Evolutionary conservation across 2,113 vertebrate genomes (phyloP).

Genomic region (Ranitomeya variabilis): DNA sequence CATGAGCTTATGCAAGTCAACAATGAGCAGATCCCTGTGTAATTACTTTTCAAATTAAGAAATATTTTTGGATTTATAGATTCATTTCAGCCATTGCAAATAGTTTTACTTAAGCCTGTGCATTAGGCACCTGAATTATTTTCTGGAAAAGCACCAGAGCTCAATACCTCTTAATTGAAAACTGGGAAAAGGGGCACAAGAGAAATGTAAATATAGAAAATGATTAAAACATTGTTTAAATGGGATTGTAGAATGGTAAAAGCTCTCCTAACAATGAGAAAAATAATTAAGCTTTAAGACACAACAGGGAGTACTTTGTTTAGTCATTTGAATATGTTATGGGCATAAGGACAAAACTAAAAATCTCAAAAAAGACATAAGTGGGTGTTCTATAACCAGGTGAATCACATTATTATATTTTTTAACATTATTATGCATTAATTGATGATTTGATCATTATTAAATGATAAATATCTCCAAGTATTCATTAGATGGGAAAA

Average conservation of each 20-base stretch:
- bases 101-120: conserved; percentile 53
- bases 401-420: conserved; percentile 7
- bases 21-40: conserved; percentile 31
- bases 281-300: conserved; percentile 53
- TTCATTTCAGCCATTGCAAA: conserved; percentile 58
- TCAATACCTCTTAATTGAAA: conserved; percentile 58
- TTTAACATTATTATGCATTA: conserved; percentile 32
- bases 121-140: conserved; percentile 58
- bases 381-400: conserved; percentile 30
- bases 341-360: conserved; percentile 28
- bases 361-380: conserved; percentile 23
- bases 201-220: conserved; percentile 55
- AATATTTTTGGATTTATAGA: conserved; percentile 57
- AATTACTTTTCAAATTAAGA: conserved; percentile 59
- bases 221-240: conserved; percentile 50
- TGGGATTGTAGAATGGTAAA: conserved; percentile 29
- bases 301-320: conserved; percentile 51
- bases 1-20: not conserved
- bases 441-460: not conserved
- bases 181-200: conserved; percentile 51
- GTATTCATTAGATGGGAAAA: not conserved
- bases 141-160: conserved; percentile 60
- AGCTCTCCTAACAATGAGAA: conserved; percentile 48
- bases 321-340: conserved; percentile 41
- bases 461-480: not conserved